Evolutionary conservation across 2,888 invertebrate species (phyloP).

Genomic region (Aphodius granarius): DNA sequence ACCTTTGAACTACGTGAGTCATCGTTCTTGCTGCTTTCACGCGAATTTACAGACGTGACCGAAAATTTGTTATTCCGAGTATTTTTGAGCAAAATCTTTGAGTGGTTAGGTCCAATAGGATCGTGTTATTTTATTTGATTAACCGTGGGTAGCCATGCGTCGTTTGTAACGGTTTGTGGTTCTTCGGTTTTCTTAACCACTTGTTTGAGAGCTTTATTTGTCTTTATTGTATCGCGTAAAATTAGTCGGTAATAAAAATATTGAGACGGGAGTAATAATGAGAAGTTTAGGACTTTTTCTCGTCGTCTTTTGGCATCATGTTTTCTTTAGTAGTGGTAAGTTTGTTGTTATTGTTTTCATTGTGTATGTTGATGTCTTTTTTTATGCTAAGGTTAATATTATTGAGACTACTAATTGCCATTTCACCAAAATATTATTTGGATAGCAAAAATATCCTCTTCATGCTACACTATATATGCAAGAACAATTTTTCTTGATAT

Average conservation of each 20-base stretch:
- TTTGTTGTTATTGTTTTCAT: too few species aligned
- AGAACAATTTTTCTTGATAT: too few species aligned
- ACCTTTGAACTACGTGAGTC: neutral
- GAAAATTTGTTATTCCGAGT: neutral
- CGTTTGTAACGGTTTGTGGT: neutral
- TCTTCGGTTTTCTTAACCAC: neutral
- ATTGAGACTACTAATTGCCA: too few species aligned
- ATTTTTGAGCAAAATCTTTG: neutral
- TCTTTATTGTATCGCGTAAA: neutral
- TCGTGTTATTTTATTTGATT: neutral
- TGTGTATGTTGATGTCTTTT: neutral
- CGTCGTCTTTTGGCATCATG: neutral
- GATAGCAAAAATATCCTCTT: too few species aligned
- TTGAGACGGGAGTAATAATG: neutral
- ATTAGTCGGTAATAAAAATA: neutral
- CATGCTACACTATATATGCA: too few species aligned
- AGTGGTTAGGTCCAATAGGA: neutral
- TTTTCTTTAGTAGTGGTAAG: neutral
- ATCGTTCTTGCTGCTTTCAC: neutral
- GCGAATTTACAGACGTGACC: neutral
- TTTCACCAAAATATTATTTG: too few species aligned
- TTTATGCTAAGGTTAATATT: neutral
- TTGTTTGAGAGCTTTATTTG: slow-evolving; percentile 1
- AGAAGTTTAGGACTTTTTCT: neutral
- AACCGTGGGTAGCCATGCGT: neutral